Evolutionary conservation across 1,140 invertebrate species (phyloP), one percentile per base, ranked within the genome.

Genomic region (Cotesia typhae): DNA sequence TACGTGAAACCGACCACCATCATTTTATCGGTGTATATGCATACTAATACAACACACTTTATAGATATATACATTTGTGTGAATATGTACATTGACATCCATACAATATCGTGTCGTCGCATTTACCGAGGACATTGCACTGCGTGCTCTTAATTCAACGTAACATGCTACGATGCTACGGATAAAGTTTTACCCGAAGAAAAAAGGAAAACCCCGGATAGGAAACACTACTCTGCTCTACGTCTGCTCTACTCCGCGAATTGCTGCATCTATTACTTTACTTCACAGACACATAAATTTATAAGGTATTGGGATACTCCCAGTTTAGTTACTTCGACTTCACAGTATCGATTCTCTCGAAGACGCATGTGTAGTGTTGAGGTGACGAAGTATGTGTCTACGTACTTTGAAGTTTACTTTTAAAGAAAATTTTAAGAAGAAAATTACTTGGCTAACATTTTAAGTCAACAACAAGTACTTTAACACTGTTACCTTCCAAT

Each of bases 81-180:
- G n/a, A 9, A 7, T 61, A 28, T 20, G 9, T 61, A 36, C 20
- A 37, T 28, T 6, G 20, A 61, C 20, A 28, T 61, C n/a, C 35
- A 41, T 20, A 47, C 36, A 65, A 37, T 47, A 47, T 47, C 41
- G 41, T 47, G 41, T 47, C 63, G 63, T 65, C 41, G 41, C 36
- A 65, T 65, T 65, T 65, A 65, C 63, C 36, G 38, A 65, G 63
- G 35, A 47, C 63, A 10, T 41, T 37, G 36, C 63, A 36, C 59
- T 28, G 61, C 4, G 12, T 64, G 61, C 14, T 38, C 37, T 41
- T 12, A 64, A 64, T 64, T 64, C 61, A 64, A 64, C 12, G 17
- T 28, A 37, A 12, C 35, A 61, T 20, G 35, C 59, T 6, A 20
- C 17, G 10, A 14, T 14, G 55, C 28, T 57, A 20, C n/a, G 53